Base-by-base conservation (phyloP, 2,888 invertebrate species). In the Odontocolon sp. region DNA sequence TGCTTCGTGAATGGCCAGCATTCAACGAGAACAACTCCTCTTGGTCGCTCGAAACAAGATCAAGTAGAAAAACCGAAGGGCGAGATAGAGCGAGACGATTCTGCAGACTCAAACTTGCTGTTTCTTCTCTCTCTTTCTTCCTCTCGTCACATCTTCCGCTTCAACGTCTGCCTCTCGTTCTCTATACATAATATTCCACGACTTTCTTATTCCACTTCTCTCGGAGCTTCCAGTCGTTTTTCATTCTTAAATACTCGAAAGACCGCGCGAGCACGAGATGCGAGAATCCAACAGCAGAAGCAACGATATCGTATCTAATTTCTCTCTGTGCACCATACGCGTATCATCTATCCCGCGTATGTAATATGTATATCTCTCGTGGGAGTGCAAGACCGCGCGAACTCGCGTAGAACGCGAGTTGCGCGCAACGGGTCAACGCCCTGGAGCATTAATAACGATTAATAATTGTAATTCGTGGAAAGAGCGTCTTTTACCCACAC, bases 1-100 rank as follows among this genome's bases (percentile, higher is more conserved):
- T 63, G 54, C 61, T 33, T 78, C 71, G 81, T 84, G 80, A 85
- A 84, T 83, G 81, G 80, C 54, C 70, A 56, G 80, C 82, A 84
- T 85, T 84, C 79, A 82, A 61, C 63, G 21, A 69, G 42, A 33
- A 36, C 50, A 52, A 52, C 16, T 50, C 63, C 45, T 54, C 68
- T 26, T 8, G 28, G 3, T 64, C 50, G 21, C 23, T 38, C 21
- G 33, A 18, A 5, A 33, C 11, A 9, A 16, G 18, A 52, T 8
- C 2, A 28, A n/a, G 31, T 45, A 31, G 18, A 31, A 18, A 14
- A 18, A n/a, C n/a, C n/a, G n/a, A n/a, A n/a, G n/a, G n/a, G n/a
- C n/a, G n/a, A n/a, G n/a, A n/a, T n/a, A n/a, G n/a, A n/a, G n/a
- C n/a, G n/a, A n/a, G n/a, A n/a, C n/a, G n/a, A n/a, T n/a, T n/a